phyloP scores from a whole-genome alignment of 1,140 invertebrate genomes.

The Tetramorium simillimum region DNA sequence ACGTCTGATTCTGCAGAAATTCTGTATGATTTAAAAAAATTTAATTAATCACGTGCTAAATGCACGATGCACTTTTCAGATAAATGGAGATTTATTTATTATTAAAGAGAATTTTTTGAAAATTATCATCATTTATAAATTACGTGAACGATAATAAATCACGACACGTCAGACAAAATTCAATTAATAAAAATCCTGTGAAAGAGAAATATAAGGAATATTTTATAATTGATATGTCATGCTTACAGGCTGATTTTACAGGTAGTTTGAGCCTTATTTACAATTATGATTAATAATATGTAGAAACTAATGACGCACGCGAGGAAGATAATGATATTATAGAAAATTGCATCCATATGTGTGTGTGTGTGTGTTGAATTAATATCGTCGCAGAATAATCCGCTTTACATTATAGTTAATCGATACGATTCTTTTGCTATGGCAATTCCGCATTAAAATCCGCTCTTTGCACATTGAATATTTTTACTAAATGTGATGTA shows the following conservation, averaged over 20 bases:
- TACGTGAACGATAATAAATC: neutral
- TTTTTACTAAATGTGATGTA: neutral
- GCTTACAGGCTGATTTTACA: neutral
- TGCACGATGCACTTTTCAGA: neutral
- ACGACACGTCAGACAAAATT: neutral
- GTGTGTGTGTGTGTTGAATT: neutral
- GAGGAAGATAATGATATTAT: conserved; percentile 13
- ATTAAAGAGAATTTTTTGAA: neutral
- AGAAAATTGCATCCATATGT: neutral
- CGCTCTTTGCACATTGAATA: neutral
- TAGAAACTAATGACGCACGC: conserved; percentile 13
- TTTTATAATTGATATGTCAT: conserved; percentile 18
- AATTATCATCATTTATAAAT: neutral
- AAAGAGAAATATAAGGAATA: neutral
- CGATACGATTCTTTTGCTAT: neutral
- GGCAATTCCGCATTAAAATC: neutral
- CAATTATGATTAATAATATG: conserved; percentile 30
- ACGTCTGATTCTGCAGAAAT: neutral
- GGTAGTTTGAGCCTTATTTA: conserved; percentile 34
- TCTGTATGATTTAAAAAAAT: neutral
- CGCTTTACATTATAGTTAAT: conserved; percentile 15
- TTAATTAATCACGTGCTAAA: neutral
- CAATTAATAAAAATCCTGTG: neutral
- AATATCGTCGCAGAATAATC: conserved; percentile 26
- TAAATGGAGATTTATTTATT: neutral